Evolutionary conservation across 2,888 invertebrate species (phyloP).

Genomic region (Alcis repandata): DNA sequence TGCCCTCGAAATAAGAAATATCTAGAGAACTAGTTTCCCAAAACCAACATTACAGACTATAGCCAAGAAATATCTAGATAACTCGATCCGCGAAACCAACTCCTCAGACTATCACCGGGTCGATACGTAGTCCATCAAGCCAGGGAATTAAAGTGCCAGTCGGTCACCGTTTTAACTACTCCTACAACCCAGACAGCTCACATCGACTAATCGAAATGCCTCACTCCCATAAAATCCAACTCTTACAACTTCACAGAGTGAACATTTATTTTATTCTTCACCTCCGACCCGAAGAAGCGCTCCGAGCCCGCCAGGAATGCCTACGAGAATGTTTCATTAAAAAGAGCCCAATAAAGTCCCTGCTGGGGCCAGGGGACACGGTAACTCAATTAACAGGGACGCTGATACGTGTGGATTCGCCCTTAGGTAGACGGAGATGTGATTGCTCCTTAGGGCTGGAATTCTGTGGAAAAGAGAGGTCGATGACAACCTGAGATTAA

Average conservation of each 20-base stretch:
- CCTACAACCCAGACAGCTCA: neutral
- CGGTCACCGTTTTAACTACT: too few relatives aligned
- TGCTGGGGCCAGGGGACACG: constrained; percentile 29
- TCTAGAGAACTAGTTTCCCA: too few relatives aligned
- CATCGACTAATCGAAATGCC: neutral
- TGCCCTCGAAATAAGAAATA: too few relatives aligned
- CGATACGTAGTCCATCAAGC: too few relatives aligned
- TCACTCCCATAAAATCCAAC: neutral
- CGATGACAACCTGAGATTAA: neutral
- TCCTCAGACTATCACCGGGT: too few relatives aligned
- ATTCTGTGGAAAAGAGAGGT: neutral
- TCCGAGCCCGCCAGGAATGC: constrained; percentile 21
- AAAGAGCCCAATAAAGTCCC: constrained; percentile 34
- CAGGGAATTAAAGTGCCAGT: too few relatives aligned
- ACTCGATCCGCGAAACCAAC: too few relatives aligned
- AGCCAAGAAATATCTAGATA: too few relatives aligned
- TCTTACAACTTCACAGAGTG: constrained; percentile 4
- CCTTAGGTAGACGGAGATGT: constrained; percentile 26
- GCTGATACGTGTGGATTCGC: constrained; percentile 33
- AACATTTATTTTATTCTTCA: constrained; percentile 21
- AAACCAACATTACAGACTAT: too few relatives aligned
- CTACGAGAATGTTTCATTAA: constrained; percentile 34
- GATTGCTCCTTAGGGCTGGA: constrained; percentile 20
- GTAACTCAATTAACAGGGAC: constrained; percentile 37
- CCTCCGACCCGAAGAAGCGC: constrained; percentile 2